Evolutionary conservation across 1,140 invertebrate genomes (phyloP).

Genomic region (Drosophila nikananu): DNA sequence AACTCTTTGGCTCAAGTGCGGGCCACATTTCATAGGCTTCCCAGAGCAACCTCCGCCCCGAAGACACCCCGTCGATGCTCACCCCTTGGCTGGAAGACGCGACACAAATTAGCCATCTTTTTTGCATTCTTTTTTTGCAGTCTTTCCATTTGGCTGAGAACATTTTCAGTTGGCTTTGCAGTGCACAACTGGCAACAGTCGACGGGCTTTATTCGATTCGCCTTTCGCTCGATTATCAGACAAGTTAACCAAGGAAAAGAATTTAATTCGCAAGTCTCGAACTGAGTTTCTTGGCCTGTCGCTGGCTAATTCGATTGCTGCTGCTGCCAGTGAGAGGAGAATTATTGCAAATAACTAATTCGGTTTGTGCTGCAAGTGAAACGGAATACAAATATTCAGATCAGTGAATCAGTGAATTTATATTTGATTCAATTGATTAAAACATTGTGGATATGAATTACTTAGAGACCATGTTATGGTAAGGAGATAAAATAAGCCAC

Average conservation of each 20-base stretch:
- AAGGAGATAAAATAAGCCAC: conserved; percentile 23
- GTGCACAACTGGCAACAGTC: conserved; percentile 70
- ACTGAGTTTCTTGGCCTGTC: conserved; percentile 13
- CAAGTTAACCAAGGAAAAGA: conserved; percentile 28
- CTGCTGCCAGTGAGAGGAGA: conserved; percentile 10
- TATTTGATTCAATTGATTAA: conserved; percentile 7
- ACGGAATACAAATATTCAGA: conserved; percentile 20
- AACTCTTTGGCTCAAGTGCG: conserved; percentile 69
- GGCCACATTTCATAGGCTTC: conserved; percentile 75
- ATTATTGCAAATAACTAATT: conserved; percentile 29
- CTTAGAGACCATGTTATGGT: conserved; percentile 74
- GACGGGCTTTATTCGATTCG: conserved; percentile 51
- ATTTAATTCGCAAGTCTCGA: conserved; percentile 24
- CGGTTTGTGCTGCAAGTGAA: conserved; percentile 31
- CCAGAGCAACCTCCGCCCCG: conserved; percentile 27
- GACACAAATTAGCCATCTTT: conserved; percentile 73
- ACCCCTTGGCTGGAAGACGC: conserved; percentile 35
- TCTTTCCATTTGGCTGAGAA: conserved; percentile 57
- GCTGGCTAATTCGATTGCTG: conserved; percentile 31
- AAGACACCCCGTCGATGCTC: conserved; percentile 22
- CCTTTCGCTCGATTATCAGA: conserved; percentile 20
- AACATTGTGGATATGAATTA: conserved; percentile 61
- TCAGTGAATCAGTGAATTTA: conserved; percentile 1
- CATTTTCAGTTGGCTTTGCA: conserved; percentile 72
- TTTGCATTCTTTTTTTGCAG: conserved; percentile 45